Conservation (phyloP, 2,888 invertebrate species). For the Pemphredon lugubris region DNA sequence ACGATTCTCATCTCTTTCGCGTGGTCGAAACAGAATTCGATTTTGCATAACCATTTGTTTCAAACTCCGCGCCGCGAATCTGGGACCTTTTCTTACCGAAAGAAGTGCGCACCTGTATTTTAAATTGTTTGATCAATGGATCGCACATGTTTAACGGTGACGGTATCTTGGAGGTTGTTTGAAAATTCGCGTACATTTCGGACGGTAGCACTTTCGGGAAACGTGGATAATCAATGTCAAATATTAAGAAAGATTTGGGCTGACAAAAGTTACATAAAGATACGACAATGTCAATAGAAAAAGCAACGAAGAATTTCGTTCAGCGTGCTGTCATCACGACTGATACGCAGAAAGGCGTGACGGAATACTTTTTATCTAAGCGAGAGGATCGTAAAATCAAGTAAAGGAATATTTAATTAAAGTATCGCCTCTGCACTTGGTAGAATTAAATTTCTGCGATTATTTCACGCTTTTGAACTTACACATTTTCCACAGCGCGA, state of each 20-base stretch:
- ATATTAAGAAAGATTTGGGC: not conserved
- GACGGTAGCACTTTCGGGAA: too few species aligned
- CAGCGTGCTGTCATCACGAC: constrained; percentile 57
- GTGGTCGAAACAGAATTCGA: not conserved
- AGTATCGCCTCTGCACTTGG: not conserved
- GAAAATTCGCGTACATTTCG: constrained; percentile 34
- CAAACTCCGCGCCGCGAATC: not conserved
- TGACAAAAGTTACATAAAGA: too few species aligned
- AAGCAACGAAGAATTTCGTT: constrained; percentile 54
- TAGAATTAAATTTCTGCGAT: too few species aligned
- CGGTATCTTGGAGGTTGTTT: not conserved
- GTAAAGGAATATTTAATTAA: constrained; percentile 72
- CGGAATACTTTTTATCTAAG: constrained; percentile 83
- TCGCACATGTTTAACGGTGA: not conserved
- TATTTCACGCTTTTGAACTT: not conserved
- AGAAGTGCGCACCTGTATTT: constrained; percentile 39
- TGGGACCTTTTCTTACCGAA: constrained; percentile 27
- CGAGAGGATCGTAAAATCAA: constrained; percentile 82
- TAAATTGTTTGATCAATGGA: constrained; percentile 68
- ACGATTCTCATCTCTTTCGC: not conserved
- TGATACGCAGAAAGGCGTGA: constrained; percentile 81
- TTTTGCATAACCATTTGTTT: not conserved
- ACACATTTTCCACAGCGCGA: constrained; percentile 27
- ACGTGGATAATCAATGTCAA: not conserved
- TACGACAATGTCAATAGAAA: not conserved